Conservation (phyloP, 2,888 invertebrate species). For the Chloroclysta siterata region DNA sequence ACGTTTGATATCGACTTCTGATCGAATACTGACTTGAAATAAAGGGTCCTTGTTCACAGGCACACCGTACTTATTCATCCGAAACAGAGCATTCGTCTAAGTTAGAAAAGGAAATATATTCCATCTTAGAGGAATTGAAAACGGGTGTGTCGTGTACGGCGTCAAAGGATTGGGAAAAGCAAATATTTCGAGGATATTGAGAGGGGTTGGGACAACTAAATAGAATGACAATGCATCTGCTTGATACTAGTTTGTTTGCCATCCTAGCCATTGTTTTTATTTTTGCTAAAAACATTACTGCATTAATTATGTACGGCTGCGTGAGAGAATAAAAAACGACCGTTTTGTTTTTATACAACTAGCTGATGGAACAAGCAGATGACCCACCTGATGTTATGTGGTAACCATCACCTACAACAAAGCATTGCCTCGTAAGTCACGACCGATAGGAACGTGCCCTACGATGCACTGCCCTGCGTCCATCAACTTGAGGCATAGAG, state of each 20-base stretch:
- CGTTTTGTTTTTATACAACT: too few relatives aligned
- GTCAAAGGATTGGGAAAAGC: constrained; percentile 37
- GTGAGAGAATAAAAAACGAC: too few relatives aligned
- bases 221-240: constrained; percentile 10
- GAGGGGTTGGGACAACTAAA: constrained; percentile 22
- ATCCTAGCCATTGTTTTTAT: background rate
- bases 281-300: background rate
- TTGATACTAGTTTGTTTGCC: background rate
- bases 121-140: constrained; percentile 54
- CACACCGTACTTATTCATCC: constrained; percentile 36
- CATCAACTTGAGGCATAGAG: too few relatives aligned
- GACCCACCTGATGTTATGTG: too few relatives aligned
- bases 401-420: too few relatives aligned
- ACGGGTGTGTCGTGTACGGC: constrained; percentile 43
- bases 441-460: too few relatives aligned
- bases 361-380: too few relatives aligned
- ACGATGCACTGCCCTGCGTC: too few relatives aligned
- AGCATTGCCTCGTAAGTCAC: too few relatives aligned
- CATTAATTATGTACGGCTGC: too few relatives aligned
- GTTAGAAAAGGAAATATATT: constrained; percentile 45
- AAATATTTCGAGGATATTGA: constrained; percentile 28
- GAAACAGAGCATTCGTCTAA: constrained; percentile 41
- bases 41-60: constrained; percentile 31
- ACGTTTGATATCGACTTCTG: constrained; percentile 26
- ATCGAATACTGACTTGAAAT: constrained; percentile 27